phyloP scores from a whole-genome alignment of 2,888 invertebrate species.

The Microctonus aethiopoides region DNA sequence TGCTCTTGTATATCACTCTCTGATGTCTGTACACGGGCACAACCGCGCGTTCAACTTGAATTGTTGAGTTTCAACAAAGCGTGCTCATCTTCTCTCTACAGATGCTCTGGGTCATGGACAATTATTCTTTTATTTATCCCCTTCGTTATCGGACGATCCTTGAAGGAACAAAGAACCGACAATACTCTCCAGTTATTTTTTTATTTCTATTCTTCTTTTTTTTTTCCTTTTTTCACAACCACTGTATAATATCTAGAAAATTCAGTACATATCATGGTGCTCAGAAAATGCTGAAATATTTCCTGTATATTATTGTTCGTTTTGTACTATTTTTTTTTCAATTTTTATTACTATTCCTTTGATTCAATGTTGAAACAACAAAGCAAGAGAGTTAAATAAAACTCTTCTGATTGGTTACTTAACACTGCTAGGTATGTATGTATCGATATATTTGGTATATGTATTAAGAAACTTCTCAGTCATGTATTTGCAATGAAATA shows the following conservation, averaged over 20 bases:
- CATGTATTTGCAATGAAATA: not conserved
- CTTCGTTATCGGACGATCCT: slow-evolving; percentile 12
- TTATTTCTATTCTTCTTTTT: not conserved
- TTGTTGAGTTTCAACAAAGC: not conserved
- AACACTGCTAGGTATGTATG: not conserved
- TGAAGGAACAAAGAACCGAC: slow-evolving; percentile 1
- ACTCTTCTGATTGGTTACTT: not conserved
- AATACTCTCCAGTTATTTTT: not conserved
- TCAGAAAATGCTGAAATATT: not conserved
- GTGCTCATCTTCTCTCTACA: not conserved
- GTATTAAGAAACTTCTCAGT: not conserved
- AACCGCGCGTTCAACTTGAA: not conserved
- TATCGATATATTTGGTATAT: not conserved
- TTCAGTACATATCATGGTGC: not conserved
- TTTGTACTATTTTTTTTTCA: too few relatives aligned
- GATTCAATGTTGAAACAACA: not conserved
- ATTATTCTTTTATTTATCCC: slow-evolving; percentile 25
- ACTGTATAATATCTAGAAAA: not conserved
- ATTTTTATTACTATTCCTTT: too few relatives aligned
- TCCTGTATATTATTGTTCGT: too few relatives aligned
- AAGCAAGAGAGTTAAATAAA: not conserved
- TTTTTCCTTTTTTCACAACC: not conserved
- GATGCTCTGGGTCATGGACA: slow-evolving; percentile 25
- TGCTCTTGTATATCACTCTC: not conserved
- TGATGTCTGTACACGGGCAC: not conserved